These are phyloP conservation scores for Stenodema calcarata DNA, from an alignment of 2,888 invertebrate species.

Conservation along the genomic window DNA sequence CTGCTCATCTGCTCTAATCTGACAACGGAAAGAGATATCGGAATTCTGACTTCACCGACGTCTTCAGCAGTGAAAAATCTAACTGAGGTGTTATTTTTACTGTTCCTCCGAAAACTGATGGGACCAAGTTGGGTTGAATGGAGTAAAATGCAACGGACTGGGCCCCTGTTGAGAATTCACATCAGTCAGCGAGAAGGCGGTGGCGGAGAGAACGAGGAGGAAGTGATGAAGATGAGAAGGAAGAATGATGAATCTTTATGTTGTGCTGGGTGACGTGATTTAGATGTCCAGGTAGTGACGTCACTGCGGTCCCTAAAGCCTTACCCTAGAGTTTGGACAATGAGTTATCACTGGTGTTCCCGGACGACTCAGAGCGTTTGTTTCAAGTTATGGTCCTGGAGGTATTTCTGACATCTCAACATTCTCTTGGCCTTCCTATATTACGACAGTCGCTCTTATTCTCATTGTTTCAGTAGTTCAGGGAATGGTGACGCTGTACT, in stretches of 20 bases:
- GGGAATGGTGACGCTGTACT: not conserved
- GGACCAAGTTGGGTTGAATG: not conserved
- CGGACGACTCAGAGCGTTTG: constrained; percentile 30
- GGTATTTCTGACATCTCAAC: constrained; percentile 17
- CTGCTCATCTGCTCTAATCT: too few relatives aligned
- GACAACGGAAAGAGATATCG: too few relatives aligned
- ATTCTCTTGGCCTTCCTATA: not conserved
- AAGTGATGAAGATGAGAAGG: constrained; percentile 29
- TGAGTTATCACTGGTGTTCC: constrained; percentile 30
- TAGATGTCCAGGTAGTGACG: constrained; percentile 45
- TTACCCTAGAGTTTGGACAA: constrained; percentile 19
- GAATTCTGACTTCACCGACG: too few relatives aligned
- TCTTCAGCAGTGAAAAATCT: too few relatives aligned
- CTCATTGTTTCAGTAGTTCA: not conserved
- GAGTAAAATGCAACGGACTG: not conserved
- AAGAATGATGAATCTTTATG: constrained; percentile 44
- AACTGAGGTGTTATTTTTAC: not conserved
- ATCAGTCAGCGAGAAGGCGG: constrained; percentile 17
- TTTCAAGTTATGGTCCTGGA: constrained; percentile 17
- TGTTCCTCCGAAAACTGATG: not conserved
- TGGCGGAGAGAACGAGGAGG: not conserved
- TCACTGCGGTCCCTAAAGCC: constrained; percentile 23
- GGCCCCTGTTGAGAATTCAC: constrained; percentile 23
- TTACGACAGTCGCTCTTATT: not conserved
- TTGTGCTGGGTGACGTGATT: constrained; percentile 17